Evolutionary conservation across 1,140 invertebrate genomes (phyloP).

Genomic region (Holcopasites calliopsidis): DNA sequence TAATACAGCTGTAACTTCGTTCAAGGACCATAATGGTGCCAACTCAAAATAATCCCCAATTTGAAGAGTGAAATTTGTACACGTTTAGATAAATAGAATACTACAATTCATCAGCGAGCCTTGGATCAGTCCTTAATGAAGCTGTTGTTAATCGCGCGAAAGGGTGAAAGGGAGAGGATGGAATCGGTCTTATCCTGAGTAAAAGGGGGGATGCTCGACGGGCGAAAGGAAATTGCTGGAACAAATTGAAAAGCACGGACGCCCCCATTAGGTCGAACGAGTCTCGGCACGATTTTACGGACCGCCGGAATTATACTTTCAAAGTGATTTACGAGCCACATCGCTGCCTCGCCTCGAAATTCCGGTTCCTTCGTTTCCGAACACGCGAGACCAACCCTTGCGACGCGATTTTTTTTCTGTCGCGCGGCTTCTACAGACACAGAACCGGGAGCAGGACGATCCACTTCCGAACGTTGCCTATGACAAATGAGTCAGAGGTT

Average conservation of each 20-base stretch:
- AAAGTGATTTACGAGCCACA: constrained; percentile 16
- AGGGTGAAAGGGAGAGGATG: background rate
- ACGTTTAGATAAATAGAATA: too few species aligned
- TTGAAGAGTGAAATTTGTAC: too few species aligned
- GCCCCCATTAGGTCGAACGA: constrained; percentile 40
- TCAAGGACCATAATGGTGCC: too few species aligned
- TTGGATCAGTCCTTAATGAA: too few species aligned
- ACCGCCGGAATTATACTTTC: constrained; percentile 44
- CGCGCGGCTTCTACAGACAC: too few species aligned
- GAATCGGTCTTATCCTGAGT: background rate
- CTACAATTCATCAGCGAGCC: too few species aligned
- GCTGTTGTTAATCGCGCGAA: too few species aligned
- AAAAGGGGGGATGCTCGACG: background rate
- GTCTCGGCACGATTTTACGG: constrained; percentile 18
- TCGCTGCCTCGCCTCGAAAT: background rate
- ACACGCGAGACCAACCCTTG: background rate
- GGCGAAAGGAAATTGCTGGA: constrained; percentile 43
- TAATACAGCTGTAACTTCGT: too few species aligned
- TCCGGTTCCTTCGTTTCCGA: background rate
- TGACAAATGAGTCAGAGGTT: too few species aligned
- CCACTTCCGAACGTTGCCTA: too few species aligned
- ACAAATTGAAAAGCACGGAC: constrained; percentile 47
- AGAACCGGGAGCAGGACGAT: too few species aligned
- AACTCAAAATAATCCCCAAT: too few species aligned
- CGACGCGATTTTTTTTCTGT: background rate